Evolutionary conservation across 2,797 vertebrate species (phyloP), one percentile per base, ranked within the genome.

Genomic region (Myotis myotis): DNA sequence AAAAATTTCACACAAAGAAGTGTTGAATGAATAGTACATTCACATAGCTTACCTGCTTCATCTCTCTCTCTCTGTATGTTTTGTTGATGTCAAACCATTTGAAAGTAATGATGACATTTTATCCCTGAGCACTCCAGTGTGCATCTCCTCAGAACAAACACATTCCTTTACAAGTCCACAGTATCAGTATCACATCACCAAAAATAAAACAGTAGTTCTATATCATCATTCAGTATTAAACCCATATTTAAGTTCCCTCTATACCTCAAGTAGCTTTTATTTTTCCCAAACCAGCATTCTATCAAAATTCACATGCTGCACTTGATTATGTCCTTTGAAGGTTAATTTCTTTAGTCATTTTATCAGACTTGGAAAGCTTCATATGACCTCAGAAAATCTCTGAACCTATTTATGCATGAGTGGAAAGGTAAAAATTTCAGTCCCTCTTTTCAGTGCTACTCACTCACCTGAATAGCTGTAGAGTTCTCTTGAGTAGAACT

Each of bases 301-400:
- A 5, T 84, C 28, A 79, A 16, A 74, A 57, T 85, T 80, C 72
- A 33, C 17, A 30, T 75, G 16, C 64, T 78, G 20, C 13, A 15
- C 86, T 81, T 70, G 38, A 9, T 71, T 72, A 84, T 78, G 25
- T 80, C 19, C 23, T 79, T 83, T 94, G 53, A 78, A 82, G 28
- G 72, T 85, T 78, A 41, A 30, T 49, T 71, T 87, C 49, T 93
- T 83, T 28, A 57, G 55, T 84, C 13, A 68, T 75, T 72, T 87
- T 91, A 51, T 36, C 60, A 81, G 51, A 76, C 19, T 93, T 88
- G 9, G 66, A 84, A 91, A 89, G 38, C 68, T 81, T 96, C 78
- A 28, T 38, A 23, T 79, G 78, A 38, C 72, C 2, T 87, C 25
- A 83, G 71, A 78, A 94, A 89, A 17, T 44, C 44, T 57, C 38